Evolutionary conservation across 2,888 invertebrate genomes (phyloP).

Genomic region (Argyra leucocephala): DNA sequence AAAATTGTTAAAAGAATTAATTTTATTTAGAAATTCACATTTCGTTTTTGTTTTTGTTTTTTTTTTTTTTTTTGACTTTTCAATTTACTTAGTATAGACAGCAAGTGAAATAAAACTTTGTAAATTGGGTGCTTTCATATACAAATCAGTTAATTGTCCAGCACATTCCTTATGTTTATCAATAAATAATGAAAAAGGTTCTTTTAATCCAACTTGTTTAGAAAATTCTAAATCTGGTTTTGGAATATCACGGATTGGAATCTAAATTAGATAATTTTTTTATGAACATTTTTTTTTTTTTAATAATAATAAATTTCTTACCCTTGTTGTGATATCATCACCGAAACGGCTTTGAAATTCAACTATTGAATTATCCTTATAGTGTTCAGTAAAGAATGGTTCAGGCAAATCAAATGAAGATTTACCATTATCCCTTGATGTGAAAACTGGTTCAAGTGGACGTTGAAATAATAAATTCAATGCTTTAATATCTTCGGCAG

Average conservation of each 20-base stretch:
- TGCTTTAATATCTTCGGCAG: conserved; percentile 28
- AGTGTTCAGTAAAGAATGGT: conserved; percentile 36
- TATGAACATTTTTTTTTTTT: background rate
- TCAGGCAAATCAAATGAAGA: conserved; percentile 36
- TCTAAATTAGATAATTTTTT: conserved; percentile 23
- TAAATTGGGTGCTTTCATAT: conserved; percentile 52
- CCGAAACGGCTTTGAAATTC: conserved; percentile 35
- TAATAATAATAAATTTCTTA: conserved; percentile 14
- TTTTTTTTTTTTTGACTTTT: too few species aligned
- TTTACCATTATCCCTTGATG: conserved; percentile 36
- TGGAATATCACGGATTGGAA: conserved; percentile 34
- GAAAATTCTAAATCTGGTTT: conserved; percentile 37
- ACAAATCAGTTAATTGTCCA: conserved; percentile 56
- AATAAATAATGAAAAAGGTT: conserved; percentile 62
- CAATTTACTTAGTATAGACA: conserved; percentile 46
- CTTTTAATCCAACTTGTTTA: conserved; percentile 27
- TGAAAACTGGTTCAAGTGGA: conserved; percentile 40
- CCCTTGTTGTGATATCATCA: conserved; percentile 32
- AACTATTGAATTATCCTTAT: conserved; percentile 28
- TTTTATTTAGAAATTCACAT: background rate
- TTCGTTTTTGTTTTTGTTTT: background rate
- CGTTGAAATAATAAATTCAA: conserved; percentile 37
- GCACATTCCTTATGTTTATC: conserved; percentile 63
- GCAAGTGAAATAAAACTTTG: conserved; percentile 60
- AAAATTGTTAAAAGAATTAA: too few species aligned